Evolutionary conservation across 2,797 vertebrate species (phyloP).

Genomic region (Macrochelys suwanniensis): DNA sequence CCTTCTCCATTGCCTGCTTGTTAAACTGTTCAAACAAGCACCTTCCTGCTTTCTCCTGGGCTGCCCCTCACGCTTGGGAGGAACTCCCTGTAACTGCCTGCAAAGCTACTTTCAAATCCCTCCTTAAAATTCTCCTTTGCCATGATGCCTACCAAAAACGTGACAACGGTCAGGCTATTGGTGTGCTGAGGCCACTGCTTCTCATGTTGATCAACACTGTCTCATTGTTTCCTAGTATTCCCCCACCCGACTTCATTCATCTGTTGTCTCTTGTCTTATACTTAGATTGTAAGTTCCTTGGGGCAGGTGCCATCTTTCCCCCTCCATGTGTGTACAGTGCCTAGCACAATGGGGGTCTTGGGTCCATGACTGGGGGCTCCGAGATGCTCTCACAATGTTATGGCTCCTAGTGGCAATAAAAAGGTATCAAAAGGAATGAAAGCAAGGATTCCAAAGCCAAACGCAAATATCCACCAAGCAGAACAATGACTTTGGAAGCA

Average conservation of each 20-base stretch:
- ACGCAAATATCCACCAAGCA: fast-evolving
- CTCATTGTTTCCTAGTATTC: not conserved
- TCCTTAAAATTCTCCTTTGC: not conserved
- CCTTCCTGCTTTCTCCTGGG: not conserved
- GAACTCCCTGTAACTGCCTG: not conserved
- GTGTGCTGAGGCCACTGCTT: not conserved
- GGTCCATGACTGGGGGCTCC: not conserved
- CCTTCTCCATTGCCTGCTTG: not conserved
- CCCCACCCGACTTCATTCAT: not conserved
- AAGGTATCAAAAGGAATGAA: not conserved
- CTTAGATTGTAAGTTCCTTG: too few relatives aligned
- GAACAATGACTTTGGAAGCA: fast-evolving
- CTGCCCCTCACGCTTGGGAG: not conserved
- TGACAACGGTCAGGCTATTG: too few relatives aligned
- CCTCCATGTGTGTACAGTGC: not conserved
- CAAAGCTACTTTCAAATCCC: not conserved
- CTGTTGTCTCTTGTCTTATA: not conserved
- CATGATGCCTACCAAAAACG: not conserved
- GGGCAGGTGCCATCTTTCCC: not conserved
- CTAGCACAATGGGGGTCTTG: not conserved
- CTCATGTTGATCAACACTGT: too few relatives aligned
- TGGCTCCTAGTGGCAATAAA: fast-evolving
- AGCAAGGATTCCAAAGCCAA: not conserved
- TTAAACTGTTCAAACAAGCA: not conserved
- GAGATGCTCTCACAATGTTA: not conserved